Percentiles rank a stretch among this genome's conserved stretches.
phyloP scores from a whole-genome alignment of 2,797 vertebrate genomes.

The Tragopan temminckii region DNA sequence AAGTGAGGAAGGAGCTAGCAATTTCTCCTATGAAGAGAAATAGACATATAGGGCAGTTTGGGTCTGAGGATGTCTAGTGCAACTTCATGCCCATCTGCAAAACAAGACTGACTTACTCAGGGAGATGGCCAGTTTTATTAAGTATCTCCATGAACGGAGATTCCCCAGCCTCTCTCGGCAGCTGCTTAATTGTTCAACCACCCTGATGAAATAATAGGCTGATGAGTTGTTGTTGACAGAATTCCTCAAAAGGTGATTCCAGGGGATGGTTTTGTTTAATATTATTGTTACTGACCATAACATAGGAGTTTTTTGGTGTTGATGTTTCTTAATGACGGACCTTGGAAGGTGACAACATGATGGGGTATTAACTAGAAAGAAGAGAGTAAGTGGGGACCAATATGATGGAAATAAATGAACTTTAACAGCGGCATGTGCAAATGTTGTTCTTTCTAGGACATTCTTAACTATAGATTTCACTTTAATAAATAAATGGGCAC shows the following conservation, averaged over 20 bases:
- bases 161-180: neutral
- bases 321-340: neutral
- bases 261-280: neutral
- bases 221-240: neutral
- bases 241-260: neutral
- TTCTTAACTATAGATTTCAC: neutral
- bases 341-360: neutral
- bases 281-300: neutral
- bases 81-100: neutral
- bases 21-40: neutral
- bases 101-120: neutral
- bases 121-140: neutral
- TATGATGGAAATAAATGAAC: neutral
- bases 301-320: neutral
- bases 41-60: neutral
- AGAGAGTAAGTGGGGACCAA: neutral
- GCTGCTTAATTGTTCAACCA: neutral
- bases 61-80: neutral
- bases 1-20: neutral
- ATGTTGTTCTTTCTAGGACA: neutral
- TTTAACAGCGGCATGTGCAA: neutral
- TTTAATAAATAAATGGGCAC: neutral
- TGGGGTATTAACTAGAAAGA: neutral
- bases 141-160: neutral
- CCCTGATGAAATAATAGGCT: neutral